phyloP scores from a whole-genome alignment of 2,113 vertebrate genomes.

The Neoarius graeffei region DNA sequence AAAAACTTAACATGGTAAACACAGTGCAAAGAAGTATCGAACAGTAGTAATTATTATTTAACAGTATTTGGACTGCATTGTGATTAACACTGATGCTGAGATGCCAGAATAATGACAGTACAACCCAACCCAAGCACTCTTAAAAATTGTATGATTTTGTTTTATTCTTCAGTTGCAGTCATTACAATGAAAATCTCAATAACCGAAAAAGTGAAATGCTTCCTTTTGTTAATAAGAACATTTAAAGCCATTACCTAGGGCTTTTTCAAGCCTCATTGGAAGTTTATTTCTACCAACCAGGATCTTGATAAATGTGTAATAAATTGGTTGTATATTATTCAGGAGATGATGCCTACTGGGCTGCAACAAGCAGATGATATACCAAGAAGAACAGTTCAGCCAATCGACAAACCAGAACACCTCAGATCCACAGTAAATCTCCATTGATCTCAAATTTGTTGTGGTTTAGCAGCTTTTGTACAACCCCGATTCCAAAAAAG shows the following conservation, averaged over 20 bases:
- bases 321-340: slow-evolving; percentile 1
- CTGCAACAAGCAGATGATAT: slow-evolving; percentile 58
- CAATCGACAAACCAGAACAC: slow-evolving; percentile 76
- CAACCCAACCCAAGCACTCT: background rate
- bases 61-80: background rate
- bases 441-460: background rate
- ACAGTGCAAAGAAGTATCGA: background rate
- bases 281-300: background rate
- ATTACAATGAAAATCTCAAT: background rate
- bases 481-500: no score
- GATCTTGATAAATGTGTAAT: background rate
- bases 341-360: slow-evolving; percentile 75
- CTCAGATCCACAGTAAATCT: slow-evolving; percentile 81
- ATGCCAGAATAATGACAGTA: background rate
- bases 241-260: background rate
- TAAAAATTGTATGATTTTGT: background rate
- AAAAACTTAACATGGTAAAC: slow-evolving; percentile 83
- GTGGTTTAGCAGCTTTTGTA: background rate
- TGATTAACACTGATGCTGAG: background rate
- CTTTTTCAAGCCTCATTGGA: background rate
- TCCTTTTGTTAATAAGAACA: background rate
- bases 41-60: background rate
- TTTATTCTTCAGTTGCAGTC: background rate
- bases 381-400: slow-evolving; percentile 77
- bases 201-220: background rate